Conservation (phyloP, 2,888 invertebrate species). For the Cartodere bifasciata region DNA sequence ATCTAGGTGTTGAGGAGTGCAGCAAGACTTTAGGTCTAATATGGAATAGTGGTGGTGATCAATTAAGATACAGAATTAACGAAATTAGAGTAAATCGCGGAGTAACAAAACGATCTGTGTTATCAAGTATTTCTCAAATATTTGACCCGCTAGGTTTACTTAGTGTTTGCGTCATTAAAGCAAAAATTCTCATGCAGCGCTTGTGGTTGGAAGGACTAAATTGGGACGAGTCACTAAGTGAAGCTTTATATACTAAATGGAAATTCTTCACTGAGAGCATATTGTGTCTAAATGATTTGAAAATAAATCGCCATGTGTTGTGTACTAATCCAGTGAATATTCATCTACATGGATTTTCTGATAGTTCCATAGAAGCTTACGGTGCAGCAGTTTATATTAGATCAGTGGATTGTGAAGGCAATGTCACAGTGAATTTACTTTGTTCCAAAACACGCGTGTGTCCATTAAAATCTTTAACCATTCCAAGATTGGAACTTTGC, state of each 20-base stretch:
- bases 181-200: no score
- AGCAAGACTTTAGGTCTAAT: constrained; percentile 1
- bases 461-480: constrained; percentile 8
- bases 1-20: no score
- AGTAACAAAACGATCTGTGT: not conserved
- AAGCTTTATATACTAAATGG: constrained; percentile 7
- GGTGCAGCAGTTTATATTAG: constrained; percentile 13
- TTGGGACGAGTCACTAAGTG: constrained; percentile 5
- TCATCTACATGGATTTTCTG: constrained; percentile 16
- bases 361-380: constrained; percentile 14
- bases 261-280: constrained; percentile 7
- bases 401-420: not conserved
- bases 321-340: constrained; percentile 5
- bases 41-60: not conserved
- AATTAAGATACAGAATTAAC: not conserved
- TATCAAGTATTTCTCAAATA: not conserved
- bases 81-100: not conserved
- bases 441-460: constrained; percentile 12
- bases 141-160: not conserved
- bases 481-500: no score
- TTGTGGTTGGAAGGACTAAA: no score
- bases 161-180: no score
- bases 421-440: constrained; percentile 1
- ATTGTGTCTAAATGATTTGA: constrained; percentile 4
- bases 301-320: constrained; percentile 8